Evolutionary conservation across 1,140 invertebrate genomes (phyloP).

Genomic region (Gonatopus flavifemur): DNA sequence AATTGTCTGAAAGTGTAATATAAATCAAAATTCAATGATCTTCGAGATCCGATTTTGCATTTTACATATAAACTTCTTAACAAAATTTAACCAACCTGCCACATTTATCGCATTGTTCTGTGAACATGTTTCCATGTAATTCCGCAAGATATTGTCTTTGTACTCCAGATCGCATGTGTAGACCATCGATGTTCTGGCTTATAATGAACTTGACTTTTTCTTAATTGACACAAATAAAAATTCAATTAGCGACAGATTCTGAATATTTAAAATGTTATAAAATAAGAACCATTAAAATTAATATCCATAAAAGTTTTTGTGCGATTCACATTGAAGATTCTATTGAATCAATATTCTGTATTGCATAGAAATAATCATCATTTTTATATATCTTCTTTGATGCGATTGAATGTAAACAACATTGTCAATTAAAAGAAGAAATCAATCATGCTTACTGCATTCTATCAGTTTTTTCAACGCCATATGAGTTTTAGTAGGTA

Average conservation of each 20-base stretch:
- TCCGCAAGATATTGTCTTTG: conserved; percentile 81
- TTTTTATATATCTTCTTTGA: not conserved
- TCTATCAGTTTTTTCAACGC: conserved; percentile 82
- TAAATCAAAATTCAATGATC: conserved; percentile 2
- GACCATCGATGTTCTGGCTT: conserved; percentile 97
- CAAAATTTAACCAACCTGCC: conserved; percentile 65
- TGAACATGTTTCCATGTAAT: conserved; percentile 98
- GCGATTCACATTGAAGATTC: not conserved
- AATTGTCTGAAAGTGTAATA: conserved; percentile 71
- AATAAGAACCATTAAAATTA: not conserved
- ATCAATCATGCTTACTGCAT: conserved; percentile 51
- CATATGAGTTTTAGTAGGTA: conserved; percentile 94
- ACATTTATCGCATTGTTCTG: conserved; percentile 91
- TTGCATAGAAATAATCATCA: no score
- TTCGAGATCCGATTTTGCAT: not conserved
- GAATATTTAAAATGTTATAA: no score
- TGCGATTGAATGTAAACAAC: not conserved
- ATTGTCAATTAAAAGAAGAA: no score
- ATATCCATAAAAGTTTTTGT: not conserved
- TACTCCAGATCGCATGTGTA: conserved; percentile 90
- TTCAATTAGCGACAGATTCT: no score
- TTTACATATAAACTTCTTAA: conserved; percentile 8
- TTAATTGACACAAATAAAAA: no score
- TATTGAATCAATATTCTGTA: not conserved
- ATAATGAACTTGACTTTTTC: conserved; percentile 84